phyloP scores from a whole-genome alignment of 1,140 invertebrate genomes.

The Phthorimaea operculella region DNA sequence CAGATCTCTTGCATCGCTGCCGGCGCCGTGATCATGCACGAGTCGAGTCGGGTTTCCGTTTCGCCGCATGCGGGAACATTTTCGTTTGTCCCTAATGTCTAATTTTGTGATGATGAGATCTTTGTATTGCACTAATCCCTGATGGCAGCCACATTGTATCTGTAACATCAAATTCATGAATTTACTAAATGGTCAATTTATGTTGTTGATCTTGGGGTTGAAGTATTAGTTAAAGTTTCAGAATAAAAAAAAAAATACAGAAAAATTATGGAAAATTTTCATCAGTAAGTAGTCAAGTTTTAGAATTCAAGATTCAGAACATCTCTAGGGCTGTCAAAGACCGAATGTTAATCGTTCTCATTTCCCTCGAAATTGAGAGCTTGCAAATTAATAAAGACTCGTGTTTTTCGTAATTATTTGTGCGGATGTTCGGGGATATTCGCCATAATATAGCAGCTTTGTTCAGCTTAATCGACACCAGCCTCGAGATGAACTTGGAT shows the following conservation, averaged over 20 bases:
- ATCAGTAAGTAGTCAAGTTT: too few species aligned
- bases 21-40: slow-evolving; percentile 47
- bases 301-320: too few species aligned
- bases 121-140: slow-evolving; percentile 11
- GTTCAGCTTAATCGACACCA: slow-evolving; percentile 52
- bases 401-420: slow-evolving; percentile 59
- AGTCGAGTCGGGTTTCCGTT: slow-evolving; percentile 35
- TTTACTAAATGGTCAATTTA: too few species aligned
- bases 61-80: slow-evolving; percentile 47
- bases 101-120: not conserved
- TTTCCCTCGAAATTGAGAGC: slow-evolving; percentile 41
- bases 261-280: too few species aligned
- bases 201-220: too few species aligned
- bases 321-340: too few species aligned
- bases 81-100: slow-evolving; percentile 20
- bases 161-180: slow-evolving; percentile 14
- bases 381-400: slow-evolving; percentile 52
- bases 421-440: slow-evolving; percentile 29
- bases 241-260: too few species aligned
- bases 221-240: too few species aligned
- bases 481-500: slow-evolving; percentile 51
- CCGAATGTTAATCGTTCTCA: slow-evolving; percentile 26
- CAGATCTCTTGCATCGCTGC: slow-evolving; percentile 68
- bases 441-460: slow-evolving; percentile 43
- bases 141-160: slow-evolving; percentile 30